phyloP scores from a whole-genome alignment of 2,113 vertebrate species.

The Isichthys henryi region DNA sequence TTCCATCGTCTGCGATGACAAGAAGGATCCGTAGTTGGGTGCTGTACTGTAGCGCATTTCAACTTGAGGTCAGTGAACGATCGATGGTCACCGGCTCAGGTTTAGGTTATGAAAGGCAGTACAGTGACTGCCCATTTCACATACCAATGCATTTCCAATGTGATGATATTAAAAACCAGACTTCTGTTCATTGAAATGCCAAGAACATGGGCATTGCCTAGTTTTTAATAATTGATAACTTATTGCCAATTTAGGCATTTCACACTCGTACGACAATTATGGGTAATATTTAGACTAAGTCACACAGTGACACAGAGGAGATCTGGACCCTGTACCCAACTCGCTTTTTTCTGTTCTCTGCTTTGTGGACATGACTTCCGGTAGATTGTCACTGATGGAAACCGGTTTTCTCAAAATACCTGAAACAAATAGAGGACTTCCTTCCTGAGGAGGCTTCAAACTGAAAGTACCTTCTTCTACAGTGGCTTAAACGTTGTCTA shows the following conservation, averaged over 20 bases:
- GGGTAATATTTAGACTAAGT: not conserved
- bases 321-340: too few relatives aligned
- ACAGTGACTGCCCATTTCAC: not conserved
- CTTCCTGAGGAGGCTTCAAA: conserved; percentile 23
- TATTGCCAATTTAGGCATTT: not conserved
- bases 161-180: not conserved
- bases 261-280: not conserved
- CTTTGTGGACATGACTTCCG: not conserved
- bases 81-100: not conserved
- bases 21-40: not conserved
- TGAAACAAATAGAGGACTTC: conserved; percentile 27
- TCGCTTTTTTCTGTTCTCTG: not conserved
- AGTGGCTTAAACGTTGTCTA: not conserved
- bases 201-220: not conserved
- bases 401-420: conserved; percentile 19
- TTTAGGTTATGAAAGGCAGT: not conserved
- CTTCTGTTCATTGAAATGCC: not conserved
- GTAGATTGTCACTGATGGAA: not conserved
- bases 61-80: not conserved
- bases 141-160: not conserved
- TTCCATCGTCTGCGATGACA: not conserved
- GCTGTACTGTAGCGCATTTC: not conserved
- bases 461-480: not conserved
- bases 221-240: not conserved
- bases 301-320: not conserved